Evolutionary conservation across 2,113 vertebrate genomes (phyloP).

Genomic region (Ceyx margarethae): DNA sequence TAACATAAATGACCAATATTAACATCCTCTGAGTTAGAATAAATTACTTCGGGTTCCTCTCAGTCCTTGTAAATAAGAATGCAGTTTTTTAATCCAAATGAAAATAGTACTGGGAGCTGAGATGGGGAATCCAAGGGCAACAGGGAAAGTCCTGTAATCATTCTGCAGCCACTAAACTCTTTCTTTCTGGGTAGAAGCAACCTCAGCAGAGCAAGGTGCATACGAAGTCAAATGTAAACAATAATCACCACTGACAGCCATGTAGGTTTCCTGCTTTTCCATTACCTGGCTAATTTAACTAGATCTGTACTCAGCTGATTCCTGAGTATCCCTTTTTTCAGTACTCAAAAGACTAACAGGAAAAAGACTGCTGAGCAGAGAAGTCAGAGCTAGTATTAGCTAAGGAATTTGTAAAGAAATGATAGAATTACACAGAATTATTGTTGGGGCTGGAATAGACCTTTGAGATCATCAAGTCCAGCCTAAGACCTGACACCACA

Average conservation of each 20-base stretch:
- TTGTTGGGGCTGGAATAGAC: too few species aligned
- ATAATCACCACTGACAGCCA: neutral
- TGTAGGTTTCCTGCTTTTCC: neutral
- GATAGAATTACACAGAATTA: neutral
- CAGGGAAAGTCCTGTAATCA: neutral
- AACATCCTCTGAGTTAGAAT: neutral
- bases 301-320: neutral
- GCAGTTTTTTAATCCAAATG: neutral
- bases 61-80: neutral
- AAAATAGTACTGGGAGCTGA: neutral
- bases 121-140: neutral
- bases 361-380: neutral
- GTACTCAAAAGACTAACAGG: neutral
- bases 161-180: neutral
- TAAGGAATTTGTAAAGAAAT: neutral
- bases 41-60: neutral
- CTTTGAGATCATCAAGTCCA: too few species aligned
- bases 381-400: neutral
- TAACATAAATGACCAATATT: neutral
- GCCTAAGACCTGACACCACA: too few species aligned
- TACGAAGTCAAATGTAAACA: neutral
- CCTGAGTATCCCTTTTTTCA: neutral
- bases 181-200: neutral
- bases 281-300: neutral
- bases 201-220: neutral